Evolutionary conservation across 2,888 invertebrate genomes (phyloP), one percentile per base, ranked within the genome.

Genomic region (Pachydiplax longipennis): DNA sequence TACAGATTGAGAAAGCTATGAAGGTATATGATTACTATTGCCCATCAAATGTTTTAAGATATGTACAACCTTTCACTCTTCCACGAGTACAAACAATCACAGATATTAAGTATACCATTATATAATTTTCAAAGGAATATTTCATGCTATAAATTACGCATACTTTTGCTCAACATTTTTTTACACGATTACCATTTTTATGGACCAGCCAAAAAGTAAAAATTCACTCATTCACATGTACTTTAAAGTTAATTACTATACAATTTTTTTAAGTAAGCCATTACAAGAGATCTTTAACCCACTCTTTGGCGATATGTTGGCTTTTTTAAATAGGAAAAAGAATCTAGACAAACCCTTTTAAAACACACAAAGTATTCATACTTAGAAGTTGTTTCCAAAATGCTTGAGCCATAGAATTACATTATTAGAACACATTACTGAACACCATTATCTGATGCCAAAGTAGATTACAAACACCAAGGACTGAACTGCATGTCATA

Each of bases 401-500:
- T 40, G 87, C 61, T 87, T 87, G 87, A 87, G 87, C 87, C 87
- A 87, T 87, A 61, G 35, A 87, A 65, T 87, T 65, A 87, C 61
- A 87, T 65, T 87, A 37, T 61, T 61, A 87, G 87, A 87, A 87
- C 87, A 87, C 87, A 87, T 65, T 35, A 83, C 58, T 22, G 61
- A 87, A 61, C 61, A 87, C 65, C 87, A 87, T 87, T 87, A 61
- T 61, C 87, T 87, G 87, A 87, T 87, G 87, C n/a, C 37, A 37
- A 87, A 87, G 87, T 40, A 58, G 35, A 87, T 87, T 87, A 87
- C 87, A 87, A 87, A 87, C 87, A 87, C 87, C 87, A 87, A 87
- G 61, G 87, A 83, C 37, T 65, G 87, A 87, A 87, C 87, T 87
- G 61, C 61, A 87, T 61, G 61, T 87, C 61, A 65, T 87, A 87